Evolutionary conservation across 2,888 invertebrate genomes (phyloP), one percentile per base, ranked within the genome.

Genomic region (Troilus luridus): DNA sequence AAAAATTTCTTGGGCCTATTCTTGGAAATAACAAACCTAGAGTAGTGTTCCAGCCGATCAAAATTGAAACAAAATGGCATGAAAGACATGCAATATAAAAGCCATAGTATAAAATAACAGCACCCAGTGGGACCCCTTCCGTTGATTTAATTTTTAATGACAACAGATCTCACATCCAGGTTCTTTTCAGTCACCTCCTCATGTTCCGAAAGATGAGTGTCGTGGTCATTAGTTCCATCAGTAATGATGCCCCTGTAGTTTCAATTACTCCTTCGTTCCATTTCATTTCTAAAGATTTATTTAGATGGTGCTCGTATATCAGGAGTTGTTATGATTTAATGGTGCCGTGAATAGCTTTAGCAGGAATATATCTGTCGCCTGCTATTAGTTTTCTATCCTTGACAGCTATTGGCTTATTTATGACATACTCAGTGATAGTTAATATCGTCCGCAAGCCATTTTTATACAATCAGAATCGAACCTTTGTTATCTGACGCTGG

Each of bases 221-320:
- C 41, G 41, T 41, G 41, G 41, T 41, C 41, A 41, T 41, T 41
- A 3, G 41, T 41, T 41, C 41, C 41, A 41, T 41, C 41, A 41
- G 41, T 41, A 41, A 41, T 41, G 41, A 41, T 41, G 41, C 41
- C 41, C 41, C 2, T 41, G 41, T 41, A 41, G 41, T 77, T 77
- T 41, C 72, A 77, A 77, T 77, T 77, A 77, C 72, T 77, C 41
- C 14, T 77, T 41, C 14, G 72, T 77, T 77, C 72, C 41, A 77
- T 41, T 41, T 9, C 72, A 77, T 77, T 77, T 77, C 72, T 77
- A 14, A 77, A 77, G 72, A 77, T 77, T 77, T 77, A 77, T 77
- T 77, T 77, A 41, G 72, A 41, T 41, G 72, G 1, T 3, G 17
- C 72, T 77, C 72, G 12, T 77, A 77, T 17, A 77, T 77, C 41